Conservation (phyloP, 2,113 vertebrate genomes). For the Steatornis caripensis region DNA sequence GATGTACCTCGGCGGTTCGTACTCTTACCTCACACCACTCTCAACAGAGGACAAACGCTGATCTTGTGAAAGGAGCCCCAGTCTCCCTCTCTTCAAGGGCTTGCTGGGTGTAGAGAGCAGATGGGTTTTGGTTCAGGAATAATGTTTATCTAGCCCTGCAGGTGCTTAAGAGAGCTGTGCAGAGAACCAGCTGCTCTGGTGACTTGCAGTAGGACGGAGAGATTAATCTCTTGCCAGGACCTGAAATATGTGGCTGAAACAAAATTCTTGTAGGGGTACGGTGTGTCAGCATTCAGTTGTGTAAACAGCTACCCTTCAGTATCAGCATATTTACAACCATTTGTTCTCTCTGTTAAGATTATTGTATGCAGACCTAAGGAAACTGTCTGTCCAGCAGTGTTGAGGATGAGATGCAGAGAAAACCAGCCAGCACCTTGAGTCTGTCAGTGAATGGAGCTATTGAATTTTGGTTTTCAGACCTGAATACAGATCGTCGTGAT, state of each 20-base stretch:
- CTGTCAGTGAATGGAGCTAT: not conserved
- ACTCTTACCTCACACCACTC: not conserved
- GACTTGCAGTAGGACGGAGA: not conserved
- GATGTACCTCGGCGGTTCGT: not conserved
- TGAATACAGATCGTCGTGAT: not conserved
- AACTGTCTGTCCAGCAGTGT: not conserved
- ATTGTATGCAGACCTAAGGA: not conserved
- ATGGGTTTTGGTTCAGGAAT: not conserved
- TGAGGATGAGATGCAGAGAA: not conserved
- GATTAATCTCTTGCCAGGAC: not conserved
- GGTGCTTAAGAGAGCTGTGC: not conserved
- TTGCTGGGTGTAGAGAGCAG: not conserved
- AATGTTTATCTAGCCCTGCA: not conserved
- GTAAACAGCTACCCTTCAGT: not conserved
- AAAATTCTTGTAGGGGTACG: not conserved
- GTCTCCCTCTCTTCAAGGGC: not conserved
- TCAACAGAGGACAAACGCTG: not conserved
- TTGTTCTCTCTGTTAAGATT: not conserved
- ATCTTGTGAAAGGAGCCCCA: not conserved
- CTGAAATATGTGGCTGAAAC: not conserved
- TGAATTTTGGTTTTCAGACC: not conserved
- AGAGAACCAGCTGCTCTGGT: not conserved
- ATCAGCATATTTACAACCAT: not conserved
- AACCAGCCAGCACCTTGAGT: not conserved
- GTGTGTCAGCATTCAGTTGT: not conserved